Percentiles rank a stretch among this genome's conserved stretches.
Evolutionary conservation across 2,797 vertebrate genomes (phyloP).

Genomic region (Squalus acanthias): DNA sequence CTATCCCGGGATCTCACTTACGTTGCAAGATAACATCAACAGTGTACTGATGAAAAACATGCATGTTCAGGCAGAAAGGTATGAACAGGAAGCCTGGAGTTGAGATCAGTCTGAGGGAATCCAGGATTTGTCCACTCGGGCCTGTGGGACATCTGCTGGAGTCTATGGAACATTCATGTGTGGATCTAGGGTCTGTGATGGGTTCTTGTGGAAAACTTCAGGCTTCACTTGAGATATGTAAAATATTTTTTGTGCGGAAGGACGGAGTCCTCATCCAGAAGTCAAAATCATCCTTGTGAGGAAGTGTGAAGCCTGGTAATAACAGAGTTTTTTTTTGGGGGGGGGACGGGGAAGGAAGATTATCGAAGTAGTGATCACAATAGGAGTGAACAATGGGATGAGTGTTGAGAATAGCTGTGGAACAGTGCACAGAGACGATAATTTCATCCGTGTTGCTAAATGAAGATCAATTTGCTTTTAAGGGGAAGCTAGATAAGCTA

Average conservation of each 20-base stretch:
- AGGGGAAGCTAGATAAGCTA: not conserved
- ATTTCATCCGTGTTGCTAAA: not conserved
- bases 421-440: not conserved
- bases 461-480: not conserved
- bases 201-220: not conserved
- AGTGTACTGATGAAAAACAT: not conserved
- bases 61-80: not conserved
- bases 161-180: not conserved
- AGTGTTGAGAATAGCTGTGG: not conserved
- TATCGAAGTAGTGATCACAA: too few relatives aligned
- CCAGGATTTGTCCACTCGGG: not conserved
- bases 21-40: not conserved
- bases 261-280: not conserved
- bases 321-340: not conserved
- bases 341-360: not conserved
- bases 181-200: not conserved
- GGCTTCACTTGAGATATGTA: not conserved
- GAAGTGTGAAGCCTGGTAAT: not conserved
- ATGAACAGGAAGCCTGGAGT: not conserved
- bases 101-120: not conserved
- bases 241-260: not conserved
- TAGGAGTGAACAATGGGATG: not conserved
- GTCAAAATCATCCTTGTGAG: not conserved
- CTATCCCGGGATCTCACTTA: not conserved
- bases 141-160: not conserved